Evolutionary conservation across 2,888 invertebrate genomes (phyloP).

Genomic region (Oasisia sp.): DNA sequence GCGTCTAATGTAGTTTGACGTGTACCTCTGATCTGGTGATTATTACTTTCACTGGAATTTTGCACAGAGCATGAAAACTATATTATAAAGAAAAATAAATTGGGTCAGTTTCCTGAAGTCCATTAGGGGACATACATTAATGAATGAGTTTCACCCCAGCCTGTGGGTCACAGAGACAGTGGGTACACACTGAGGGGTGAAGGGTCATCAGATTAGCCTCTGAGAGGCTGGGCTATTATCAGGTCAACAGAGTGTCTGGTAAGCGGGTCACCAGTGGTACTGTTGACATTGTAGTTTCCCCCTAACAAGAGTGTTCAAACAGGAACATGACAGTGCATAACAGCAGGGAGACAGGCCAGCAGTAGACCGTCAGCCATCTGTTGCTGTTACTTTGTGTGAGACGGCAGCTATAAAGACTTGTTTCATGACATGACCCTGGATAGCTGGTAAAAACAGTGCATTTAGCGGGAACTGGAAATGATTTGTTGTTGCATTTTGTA

Average conservation of each 20-base stretch:
- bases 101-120: neutral
- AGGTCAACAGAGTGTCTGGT: neutral
- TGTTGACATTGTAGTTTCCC: neutral
- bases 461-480: too few relatives aligned
- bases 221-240: neutral
- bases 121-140: neutral
- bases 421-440: neutral
- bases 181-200: too few relatives aligned
- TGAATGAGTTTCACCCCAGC: neutral
- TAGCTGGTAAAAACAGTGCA: too few relatives aligned
- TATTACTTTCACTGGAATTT: neutral
- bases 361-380: neutral
- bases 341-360: neutral
- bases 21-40: neutral
- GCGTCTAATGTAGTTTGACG: neutral
- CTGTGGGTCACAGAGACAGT: too few relatives aligned
- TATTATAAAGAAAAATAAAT: neutral
- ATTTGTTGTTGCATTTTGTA: too few relatives aligned
- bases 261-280: neutral
- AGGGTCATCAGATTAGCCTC: neutral
- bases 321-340: neutral
- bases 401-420: neutral
- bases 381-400: neutral
- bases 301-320: neutral
- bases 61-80: neutral